phyloP scores from a whole-genome alignment of 2,113 vertebrate genomes.

The Vulpes lagopus region DNA sequence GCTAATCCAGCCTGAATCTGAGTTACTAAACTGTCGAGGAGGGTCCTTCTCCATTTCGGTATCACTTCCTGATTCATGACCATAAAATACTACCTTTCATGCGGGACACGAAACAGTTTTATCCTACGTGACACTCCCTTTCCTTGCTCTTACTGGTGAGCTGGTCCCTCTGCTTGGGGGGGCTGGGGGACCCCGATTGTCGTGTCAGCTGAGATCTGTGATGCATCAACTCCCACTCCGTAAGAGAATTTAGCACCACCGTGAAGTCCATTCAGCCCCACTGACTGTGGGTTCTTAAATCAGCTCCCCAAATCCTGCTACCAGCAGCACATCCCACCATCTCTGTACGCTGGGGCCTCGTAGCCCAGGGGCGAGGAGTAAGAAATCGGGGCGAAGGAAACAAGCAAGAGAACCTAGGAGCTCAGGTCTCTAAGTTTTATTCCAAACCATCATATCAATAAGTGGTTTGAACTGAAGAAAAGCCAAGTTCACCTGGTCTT shows the following conservation, averaged over 20 bases:
- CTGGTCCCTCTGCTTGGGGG: not conserved
- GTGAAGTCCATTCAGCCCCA: not conserved
- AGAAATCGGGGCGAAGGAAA: not conserved
- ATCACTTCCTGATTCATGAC: not conserved
- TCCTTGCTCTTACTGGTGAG: fast-evolving
- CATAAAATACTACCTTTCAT: not conserved
- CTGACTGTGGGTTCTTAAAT: not conserved
- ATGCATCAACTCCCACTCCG: not conserved
- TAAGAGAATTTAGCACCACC: not conserved
- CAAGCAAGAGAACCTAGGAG: not conserved
- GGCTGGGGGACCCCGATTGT: not conserved
- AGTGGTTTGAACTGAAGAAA: conserved; percentile 62
- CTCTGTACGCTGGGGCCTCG: not conserved
- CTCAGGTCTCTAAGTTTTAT: not conserved
- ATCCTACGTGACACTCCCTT: not conserved
- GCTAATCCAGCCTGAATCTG: not conserved
- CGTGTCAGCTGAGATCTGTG: not conserved
- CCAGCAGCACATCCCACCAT: not conserved
- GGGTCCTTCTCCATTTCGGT: not conserved
- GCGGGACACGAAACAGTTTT: not conserved
- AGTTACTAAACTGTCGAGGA: not conserved
- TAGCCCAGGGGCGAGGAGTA: not conserved
- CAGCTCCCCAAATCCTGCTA: not conserved
- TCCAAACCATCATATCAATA: conserved; percentile 52
- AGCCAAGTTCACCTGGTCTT: conserved; percentile 66